Conservation (phyloP, 2,797 vertebrate genomes). For the Myioborus miniatus region DNA sequence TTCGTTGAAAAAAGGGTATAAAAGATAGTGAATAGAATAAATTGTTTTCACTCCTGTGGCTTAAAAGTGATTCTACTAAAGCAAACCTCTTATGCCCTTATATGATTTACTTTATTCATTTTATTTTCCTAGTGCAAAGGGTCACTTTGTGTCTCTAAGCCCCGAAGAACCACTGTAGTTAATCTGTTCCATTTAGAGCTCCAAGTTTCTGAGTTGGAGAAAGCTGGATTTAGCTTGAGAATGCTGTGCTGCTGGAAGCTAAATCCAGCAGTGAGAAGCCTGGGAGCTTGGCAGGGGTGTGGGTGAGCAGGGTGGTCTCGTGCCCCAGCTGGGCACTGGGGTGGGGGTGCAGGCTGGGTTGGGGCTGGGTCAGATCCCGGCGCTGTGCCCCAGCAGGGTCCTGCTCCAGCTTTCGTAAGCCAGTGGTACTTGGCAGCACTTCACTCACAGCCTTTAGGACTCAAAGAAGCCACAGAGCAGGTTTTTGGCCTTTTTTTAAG, state of each 20-base stretch:
- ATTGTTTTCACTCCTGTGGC: not conserved
- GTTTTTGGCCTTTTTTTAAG: not conserved
- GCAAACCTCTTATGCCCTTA: not conserved
- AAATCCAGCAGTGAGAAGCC: not conserved
- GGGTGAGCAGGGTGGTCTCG: not conserved
- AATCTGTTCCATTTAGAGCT: not conserved
- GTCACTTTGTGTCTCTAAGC: not conserved
- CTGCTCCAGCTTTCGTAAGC: not conserved
- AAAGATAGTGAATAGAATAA: not conserved
- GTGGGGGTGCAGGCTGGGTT: fast-evolving
- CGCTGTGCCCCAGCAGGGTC: not conserved
- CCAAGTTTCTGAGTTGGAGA: not conserved
- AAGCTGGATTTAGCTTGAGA: not conserved
- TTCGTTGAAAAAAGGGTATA: not conserved
- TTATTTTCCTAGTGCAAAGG: not conserved
- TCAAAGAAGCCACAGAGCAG: not conserved
- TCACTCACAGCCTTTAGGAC: not conserved
- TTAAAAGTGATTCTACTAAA: not conserved
- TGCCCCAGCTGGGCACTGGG: fast-evolving
- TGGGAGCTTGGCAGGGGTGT: fast-evolving
- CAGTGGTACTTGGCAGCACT: fast-evolving
- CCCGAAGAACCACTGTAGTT: not conserved
- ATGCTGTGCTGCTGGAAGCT: not conserved
- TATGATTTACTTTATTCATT: not conserved
- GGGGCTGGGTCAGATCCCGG: fast-evolving